A percentile compares a stretch with the other conserved stretches of the same genome.
These are phyloP conservation scores for Aphelenchoides bicaudatus DNA, from an alignment of 2,888 invertebrate genomes.

Conservation along the genomic window DNA sequence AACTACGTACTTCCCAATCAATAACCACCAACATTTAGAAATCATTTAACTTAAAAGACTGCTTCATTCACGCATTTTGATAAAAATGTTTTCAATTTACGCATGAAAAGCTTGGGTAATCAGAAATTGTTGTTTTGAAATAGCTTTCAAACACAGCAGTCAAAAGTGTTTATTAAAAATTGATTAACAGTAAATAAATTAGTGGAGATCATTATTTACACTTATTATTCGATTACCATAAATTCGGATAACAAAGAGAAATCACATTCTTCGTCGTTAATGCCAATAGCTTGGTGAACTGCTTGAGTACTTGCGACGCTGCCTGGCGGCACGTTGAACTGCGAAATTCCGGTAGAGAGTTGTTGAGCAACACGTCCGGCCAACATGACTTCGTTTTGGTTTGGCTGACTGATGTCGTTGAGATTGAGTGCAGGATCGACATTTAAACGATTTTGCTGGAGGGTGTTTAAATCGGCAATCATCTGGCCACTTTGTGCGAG, in stretches of 20 bases:
- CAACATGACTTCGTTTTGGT: slow-evolving; percentile 41
- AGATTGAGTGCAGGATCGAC: slow-evolving; percentile 40
- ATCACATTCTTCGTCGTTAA: slow-evolving; percentile 41
- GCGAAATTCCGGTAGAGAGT: slow-evolving; percentile 37
- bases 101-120: no score
- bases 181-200: no score
- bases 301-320: slow-evolving; percentile 37
- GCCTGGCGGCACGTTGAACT: slow-evolving; percentile 34
- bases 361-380: slow-evolving; percentile 40
- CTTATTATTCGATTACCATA: slow-evolving; percentile 9
- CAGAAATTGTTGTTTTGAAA: no score
- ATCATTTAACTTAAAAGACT: no score
- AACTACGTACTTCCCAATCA: no score
- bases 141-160: no score
- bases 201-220: no score
- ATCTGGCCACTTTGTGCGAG: slow-evolving; percentile 34
- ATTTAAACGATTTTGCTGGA: slow-evolving; percentile 45
- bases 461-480: slow-evolving; percentile 38
- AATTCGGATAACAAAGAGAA: slow-evolving; percentile 51
- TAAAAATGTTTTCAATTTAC: no score
- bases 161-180: no score
- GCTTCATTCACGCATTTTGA: no score
- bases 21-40: no score
- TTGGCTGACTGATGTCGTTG: slow-evolving; percentile 33
- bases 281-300: slow-evolving; percentile 51